Evolutionary conservation across 2,113 vertebrate genomes (phyloP).

Genomic region (Pavo muticus): DNA sequence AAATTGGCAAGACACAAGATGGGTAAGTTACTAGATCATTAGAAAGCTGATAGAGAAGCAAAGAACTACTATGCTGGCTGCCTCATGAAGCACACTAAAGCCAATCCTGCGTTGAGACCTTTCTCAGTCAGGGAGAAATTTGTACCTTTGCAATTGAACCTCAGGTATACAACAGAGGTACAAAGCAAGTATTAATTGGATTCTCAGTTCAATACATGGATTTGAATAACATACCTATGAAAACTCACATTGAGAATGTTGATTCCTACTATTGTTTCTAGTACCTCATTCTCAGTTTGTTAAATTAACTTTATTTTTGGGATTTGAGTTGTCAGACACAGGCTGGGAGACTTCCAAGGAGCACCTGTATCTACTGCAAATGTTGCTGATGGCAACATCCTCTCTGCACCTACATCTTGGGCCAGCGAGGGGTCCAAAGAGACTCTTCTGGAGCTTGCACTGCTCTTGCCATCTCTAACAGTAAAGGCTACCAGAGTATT

Average conservation of each 20-base stretch:
- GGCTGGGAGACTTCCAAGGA: background rate
- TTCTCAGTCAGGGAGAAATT: background rate
- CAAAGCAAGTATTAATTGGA: background rate
- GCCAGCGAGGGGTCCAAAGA: background rate
- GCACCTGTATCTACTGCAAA: background rate
- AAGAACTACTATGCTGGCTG: background rate
- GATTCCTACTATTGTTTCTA: background rate
- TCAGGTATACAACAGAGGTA: background rate
- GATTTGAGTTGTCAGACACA: background rate
- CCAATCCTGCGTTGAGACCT: background rate
- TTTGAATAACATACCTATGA: background rate
- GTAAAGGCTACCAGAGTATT: background rate
- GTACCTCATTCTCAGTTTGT: background rate
- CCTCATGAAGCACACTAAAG: background rate
- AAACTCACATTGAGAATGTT: background rate
- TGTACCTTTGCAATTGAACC: background rate
- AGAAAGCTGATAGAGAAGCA: background rate
- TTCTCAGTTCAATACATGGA: background rate
- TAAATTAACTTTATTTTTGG: background rate
- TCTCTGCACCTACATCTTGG: background rate
- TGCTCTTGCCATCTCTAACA: background rate
- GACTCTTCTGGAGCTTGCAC: background rate
- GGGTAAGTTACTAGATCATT: background rate
- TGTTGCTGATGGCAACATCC: background rate
- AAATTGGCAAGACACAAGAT: background rate